phyloP scores from a whole-genome alignment of 1,140 invertebrate species.

The Cydia strobilella region DNA sequence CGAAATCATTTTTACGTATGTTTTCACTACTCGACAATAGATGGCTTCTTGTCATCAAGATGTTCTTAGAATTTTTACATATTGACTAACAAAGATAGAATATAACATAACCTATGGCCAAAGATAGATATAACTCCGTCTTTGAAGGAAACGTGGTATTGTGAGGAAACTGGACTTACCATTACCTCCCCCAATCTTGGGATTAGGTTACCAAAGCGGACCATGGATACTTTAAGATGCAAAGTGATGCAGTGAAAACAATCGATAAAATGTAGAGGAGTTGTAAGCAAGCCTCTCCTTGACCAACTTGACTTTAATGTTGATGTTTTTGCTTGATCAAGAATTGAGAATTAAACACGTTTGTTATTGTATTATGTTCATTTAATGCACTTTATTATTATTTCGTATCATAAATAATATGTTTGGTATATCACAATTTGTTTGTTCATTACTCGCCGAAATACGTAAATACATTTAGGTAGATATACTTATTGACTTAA shows the following conservation, averaged over 20 bases:
- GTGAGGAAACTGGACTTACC: no score
- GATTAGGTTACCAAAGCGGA: no score
- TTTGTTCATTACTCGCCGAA: slow-evolving; percentile 52
- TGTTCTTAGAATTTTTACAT: no score
- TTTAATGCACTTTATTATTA: slow-evolving; percentile 47
- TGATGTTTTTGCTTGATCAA: neutral
- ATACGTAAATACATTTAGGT: slow-evolving; percentile 34
- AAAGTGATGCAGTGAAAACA: no score
- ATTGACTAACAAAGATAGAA: no score
- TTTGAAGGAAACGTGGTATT: no score
- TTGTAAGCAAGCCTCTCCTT: neutral
- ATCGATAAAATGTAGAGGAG: neutral
- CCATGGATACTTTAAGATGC: no score
- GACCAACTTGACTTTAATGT: neutral
- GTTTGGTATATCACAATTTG: slow-evolving; percentile 61
- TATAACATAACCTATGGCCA: no score
- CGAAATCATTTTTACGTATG: neutral
- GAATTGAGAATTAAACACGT: neutral
- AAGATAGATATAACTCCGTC: no score
- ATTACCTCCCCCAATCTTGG: no score
- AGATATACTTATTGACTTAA: no score
- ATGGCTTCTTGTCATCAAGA: neutral
- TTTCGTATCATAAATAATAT: slow-evolving; percentile 60
- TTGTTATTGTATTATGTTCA: slow-evolving; percentile 36
- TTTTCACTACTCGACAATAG: slow-evolving; percentile 5